Conservation (phyloP, 1,140 invertebrate genomes). For the Drosophila prosaltans region DNA sequence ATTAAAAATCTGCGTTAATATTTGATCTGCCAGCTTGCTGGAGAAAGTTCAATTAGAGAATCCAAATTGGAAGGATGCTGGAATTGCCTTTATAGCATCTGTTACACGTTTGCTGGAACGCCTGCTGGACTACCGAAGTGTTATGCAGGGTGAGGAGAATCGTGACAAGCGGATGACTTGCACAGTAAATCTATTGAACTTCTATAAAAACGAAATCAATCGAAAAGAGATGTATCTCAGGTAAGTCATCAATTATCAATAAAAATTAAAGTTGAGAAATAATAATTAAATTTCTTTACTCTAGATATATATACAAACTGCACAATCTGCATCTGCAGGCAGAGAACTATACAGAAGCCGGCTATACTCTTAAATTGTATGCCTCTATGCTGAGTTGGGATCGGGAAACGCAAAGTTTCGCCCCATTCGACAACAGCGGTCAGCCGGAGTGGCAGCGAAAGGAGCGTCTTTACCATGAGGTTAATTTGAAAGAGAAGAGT, state of each 20-base stretch:
- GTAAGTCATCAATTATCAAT: constrained; percentile 9
- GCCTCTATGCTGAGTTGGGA: constrained; percentile 95
- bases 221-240: constrained; percentile 98
- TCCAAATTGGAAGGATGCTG: constrained; percentile 94
- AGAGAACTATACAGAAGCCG: constrained; percentile 98
- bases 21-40: constrained; percentile 86
- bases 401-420: constrained; percentile 86
- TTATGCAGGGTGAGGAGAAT: constrained; percentile 96
- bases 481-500: constrained; percentile 11
- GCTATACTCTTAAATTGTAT: constrained; percentile 96
- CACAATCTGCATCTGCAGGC: constrained; percentile 96
- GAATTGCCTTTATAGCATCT: constrained; percentile 95
- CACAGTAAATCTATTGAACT: constrained; percentile 98
- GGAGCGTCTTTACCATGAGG: constrained; percentile 94
- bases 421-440: constrained; percentile 83
- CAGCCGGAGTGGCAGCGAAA: constrained; percentile 96
- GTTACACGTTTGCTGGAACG: constrained; percentile 94
- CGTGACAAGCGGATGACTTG: constrained; percentile 97
- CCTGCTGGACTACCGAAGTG: constrained; percentile 95
- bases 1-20: not conserved
- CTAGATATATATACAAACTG: constrained; percentile 95
- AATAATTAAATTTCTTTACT: not conserved
- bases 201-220: constrained; percentile 98
- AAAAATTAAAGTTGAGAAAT: not conserved
- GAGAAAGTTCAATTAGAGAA: constrained; percentile 93